Evolutionary conservation across 2,113 vertebrate genomes (phyloP).

Genomic region (Marcusenius ussheri): DNA sequence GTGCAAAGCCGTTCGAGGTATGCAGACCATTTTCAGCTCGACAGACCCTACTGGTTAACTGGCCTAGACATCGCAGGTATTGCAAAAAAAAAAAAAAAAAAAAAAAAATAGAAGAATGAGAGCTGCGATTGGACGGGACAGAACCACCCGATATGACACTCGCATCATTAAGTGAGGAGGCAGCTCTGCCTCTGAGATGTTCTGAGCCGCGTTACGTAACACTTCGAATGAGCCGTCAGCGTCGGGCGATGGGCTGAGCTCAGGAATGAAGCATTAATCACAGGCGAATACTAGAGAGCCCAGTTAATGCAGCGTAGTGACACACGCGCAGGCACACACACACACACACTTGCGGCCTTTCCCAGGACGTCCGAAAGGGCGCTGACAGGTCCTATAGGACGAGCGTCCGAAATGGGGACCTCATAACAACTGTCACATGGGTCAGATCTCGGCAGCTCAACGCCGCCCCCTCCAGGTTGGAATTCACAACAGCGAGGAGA

Average conservation of each 20-base stretch:
- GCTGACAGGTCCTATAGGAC: neutral
- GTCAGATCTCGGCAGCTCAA: neutral
- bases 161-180: neutral
- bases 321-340: neutral
- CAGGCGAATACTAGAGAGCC: neutral
- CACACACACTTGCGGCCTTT: neutral
- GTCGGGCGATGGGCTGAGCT: neutral
- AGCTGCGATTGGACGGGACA: neutral
- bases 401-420: neutral
- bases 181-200: neutral
- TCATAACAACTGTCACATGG: neutral
- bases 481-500: neutral
- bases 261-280: neutral
- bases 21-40: neutral
- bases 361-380: neutral
- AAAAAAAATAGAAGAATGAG: neutral
- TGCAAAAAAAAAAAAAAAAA: neutral
- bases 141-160: neutral
- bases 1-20: neutral
- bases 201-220: neutral
- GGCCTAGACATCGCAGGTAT: neutral
- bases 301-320: neutral
- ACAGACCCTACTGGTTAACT: neutral
- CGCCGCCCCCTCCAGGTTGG: neutral
- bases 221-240: neutral